phyloP scores from a whole-genome alignment of 2,888 invertebrate species.

The Drosophila kambysellisi region DNA sequence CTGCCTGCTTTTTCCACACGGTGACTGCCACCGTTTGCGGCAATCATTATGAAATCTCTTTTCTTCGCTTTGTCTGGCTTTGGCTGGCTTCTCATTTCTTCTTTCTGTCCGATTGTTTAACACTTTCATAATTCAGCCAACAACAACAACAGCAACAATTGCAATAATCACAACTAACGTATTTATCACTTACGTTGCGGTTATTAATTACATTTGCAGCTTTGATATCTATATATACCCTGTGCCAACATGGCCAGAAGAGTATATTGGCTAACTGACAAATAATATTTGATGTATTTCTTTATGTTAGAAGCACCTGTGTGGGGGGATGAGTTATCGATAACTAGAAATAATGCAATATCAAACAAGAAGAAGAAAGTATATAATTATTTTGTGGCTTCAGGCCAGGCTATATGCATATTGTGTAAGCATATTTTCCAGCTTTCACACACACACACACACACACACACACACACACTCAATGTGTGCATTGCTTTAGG shows the following conservation, averaged over 20 bases:
- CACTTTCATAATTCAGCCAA: conserved; percentile 65
- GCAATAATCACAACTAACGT: conserved; percentile 25
- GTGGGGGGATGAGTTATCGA: too few relatives aligned
- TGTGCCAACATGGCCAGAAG: background rate
- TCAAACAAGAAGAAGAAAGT: background rate
- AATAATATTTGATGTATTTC: too few relatives aligned
- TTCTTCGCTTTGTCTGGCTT: conserved; percentile 16
- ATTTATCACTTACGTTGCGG: conserved; percentile 45
- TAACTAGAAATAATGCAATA: background rate
- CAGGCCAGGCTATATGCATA: background rate
- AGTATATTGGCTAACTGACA: background rate
- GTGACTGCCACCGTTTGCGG: conserved; percentile 5
- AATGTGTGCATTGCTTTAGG: conserved; percentile 10
- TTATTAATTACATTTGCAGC: conserved; percentile 41
- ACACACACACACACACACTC: background rate
- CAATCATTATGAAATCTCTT: conserved; percentile 51
- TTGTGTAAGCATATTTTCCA: background rate
- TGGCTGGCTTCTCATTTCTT: conserved; percentile 29
- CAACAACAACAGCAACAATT: conserved; percentile 17
- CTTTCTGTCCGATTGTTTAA: conserved; percentile 40
- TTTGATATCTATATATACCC: conserved; percentile 21
- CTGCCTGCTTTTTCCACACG: conserved; percentile 9
- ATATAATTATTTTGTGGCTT: background rate
- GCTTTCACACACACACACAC: background rate
- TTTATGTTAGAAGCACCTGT: too few relatives aligned